phyloP scores from a whole-genome alignment of 2,113 vertebrate species.

The Charadrius vociferus region DNA sequence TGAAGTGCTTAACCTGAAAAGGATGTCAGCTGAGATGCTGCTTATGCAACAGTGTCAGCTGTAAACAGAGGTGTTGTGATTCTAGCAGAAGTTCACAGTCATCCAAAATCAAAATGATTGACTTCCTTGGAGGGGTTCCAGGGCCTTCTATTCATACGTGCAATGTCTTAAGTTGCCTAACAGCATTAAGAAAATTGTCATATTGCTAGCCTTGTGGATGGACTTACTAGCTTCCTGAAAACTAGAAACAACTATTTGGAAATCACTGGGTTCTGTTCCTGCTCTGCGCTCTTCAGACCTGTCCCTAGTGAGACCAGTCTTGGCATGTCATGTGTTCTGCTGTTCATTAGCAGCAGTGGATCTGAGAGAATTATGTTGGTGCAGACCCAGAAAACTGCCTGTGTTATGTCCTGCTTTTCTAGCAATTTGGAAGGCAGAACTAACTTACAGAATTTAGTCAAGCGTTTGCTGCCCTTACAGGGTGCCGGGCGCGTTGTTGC shows the following conservation, averaged over 20 bases:
- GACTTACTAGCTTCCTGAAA: background rate
- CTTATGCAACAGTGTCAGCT: background rate
- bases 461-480: background rate
- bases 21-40: background rate
- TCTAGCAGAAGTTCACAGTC: background rate
- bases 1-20: background rate
- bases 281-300: background rate
- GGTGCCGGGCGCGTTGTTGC: background rate
- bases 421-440: background rate
- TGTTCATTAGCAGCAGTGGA: background rate
- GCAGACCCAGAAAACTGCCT: background rate
- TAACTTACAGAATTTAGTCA: background rate
- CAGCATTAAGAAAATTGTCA: background rate
- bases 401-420: background rate
- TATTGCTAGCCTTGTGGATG: background rate
- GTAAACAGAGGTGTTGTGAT: background rate
- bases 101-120: background rate
- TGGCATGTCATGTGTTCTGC: rapidly evolving
- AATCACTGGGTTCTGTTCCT: background rate
- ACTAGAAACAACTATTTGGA: background rate
- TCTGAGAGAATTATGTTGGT: background rate
- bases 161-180: background rate
- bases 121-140: background rate
- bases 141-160: background rate
- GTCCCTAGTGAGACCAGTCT: background rate